phyloP scores from a whole-genome alignment of 1,140 invertebrate genomes.

The Camponotus vicinus region DNA sequence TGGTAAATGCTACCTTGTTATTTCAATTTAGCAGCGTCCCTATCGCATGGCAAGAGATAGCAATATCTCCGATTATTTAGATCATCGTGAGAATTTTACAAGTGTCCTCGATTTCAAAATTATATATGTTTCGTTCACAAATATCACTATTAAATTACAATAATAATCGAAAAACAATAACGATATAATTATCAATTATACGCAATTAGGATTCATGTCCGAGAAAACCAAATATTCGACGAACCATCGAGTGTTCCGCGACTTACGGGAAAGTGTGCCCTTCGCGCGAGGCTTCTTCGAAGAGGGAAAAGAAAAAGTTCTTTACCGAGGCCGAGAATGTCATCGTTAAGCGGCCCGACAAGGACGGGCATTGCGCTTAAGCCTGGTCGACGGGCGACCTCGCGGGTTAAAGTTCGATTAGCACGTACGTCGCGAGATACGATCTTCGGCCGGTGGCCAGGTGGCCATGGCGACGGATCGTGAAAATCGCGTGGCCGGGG shows the following conservation, averaged over 20 bases:
- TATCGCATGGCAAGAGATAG: not conserved
- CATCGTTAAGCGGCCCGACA: not conserved
- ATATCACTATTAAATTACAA: not conserved
- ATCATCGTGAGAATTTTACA: not conserved
- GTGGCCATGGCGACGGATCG: constrained; percentile 86
- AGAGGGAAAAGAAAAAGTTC: not conserved
- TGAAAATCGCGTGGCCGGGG: constrained; percentile 85
- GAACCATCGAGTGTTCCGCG: not conserved
- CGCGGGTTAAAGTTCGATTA: constrained; percentile 73
- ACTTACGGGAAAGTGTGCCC: not conserved
- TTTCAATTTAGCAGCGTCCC: constrained; percentile 37
- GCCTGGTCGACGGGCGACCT: not conserved
- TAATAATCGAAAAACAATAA: not conserved
- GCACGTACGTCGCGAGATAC: constrained; percentile 77
- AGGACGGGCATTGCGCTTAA: not conserved
- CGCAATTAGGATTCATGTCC: not conserved
- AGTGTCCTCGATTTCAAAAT: not conserved
- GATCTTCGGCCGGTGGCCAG: constrained; percentile 84
- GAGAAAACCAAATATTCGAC: no score
- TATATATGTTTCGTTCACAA: not conserved
- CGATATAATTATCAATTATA: not conserved
- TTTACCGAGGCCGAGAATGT: not conserved
- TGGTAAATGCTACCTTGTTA: constrained; percentile 57
- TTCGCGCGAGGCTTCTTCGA: not conserved
- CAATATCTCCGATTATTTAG: not conserved